phyloP scores from a whole-genome alignment of 1,140 invertebrate genomes.

The Orussus abietinus region DNA sequence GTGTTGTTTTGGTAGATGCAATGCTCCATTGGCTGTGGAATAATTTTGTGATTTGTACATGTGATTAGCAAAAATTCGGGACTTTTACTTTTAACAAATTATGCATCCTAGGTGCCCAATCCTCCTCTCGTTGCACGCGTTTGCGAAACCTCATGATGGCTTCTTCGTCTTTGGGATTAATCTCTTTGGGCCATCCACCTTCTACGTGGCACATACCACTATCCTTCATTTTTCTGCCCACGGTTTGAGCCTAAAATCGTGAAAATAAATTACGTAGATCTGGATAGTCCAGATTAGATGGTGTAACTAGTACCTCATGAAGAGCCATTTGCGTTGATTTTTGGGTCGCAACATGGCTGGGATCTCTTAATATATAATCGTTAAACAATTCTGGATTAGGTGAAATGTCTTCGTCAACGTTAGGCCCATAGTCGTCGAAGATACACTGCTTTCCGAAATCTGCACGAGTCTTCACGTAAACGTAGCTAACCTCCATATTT shows the following conservation, averaged over 20 bases:
- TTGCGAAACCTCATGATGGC: constrained; percentile 79
- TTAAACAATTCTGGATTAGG: constrained; percentile 63
- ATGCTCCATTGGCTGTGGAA: constrained; percentile 71
- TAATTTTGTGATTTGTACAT: constrained; percentile 15
- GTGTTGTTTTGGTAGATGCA: constrained; percentile 86
- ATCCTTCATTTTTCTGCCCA: constrained; percentile 68
- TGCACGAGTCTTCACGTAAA: constrained; percentile 65
- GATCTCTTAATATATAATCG: constrained; percentile 67
- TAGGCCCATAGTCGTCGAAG: constrained; percentile 69
- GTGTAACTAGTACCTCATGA: too few relatives aligned
- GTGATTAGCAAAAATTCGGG: constrained; percentile 13
- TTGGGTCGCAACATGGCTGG: constrained; percentile 59
- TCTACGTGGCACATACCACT: constrained; percentile 86
- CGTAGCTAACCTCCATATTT: constrained; percentile 59
- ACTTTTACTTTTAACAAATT: constrained; percentile 57
- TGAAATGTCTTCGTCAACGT: constrained; percentile 66
- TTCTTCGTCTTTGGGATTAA: constrained; percentile 85
- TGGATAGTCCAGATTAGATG: too few relatives aligned
- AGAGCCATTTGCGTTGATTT: constrained; percentile 59
- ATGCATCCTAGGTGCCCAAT: constrained; percentile 76
- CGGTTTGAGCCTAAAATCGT: constrained; percentile 62
- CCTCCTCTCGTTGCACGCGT: constrained; percentile 93
- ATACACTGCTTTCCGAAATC: constrained; percentile 69
- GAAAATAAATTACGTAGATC: too few relatives aligned
- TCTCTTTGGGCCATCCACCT: constrained; percentile 95